Evolutionary conservation across 2,888 invertebrate species (phyloP), one percentile per base, ranked within the genome.

Genomic region (Ectemnius lituratus): DNA sequence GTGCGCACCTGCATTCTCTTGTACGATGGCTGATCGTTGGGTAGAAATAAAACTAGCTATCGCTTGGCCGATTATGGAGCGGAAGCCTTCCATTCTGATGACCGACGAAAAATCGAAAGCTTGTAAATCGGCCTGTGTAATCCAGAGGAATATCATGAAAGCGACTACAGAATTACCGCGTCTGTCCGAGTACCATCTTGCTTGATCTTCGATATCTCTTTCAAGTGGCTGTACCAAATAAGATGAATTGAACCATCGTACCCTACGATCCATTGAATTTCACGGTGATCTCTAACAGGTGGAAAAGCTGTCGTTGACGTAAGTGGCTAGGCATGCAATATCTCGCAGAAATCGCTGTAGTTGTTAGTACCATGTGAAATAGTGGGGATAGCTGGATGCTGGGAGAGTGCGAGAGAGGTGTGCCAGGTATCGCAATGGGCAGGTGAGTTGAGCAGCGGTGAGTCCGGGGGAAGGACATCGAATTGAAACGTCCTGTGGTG

Each of bases 401-500:
- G 37, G 37, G 37, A 37, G 37, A 37, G 37, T 37, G 11, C 37
- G 37, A 37, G 37, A 37, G 37, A 37, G 37, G 37, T 37, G 37
- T 37, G 37, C 37, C 37, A 37, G 37, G 37, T 37, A 37, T 37
- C 37, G 37, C 37, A 37, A 37, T 37, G 37, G 37, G 37, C 37
- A 37, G 37, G 37, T 37, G 37, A 37, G 37, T 37, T 37, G 5
- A 37, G 37, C 37, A 8, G 37, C 37, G 37, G 37, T 8, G 37
- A 6, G 37, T 37, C 46, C 46, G 5, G 13, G 6, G 45, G 23
- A 66, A 67, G 70, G 79, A 82, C 83, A 77, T 78, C 84, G 85
- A 87, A 90, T 90, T 90, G 89, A 90, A 90, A 87, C 84, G 85
- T 89, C 84, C 84, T 78, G 73, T 11, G 37, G 37, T 37, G 37